phyloP scores from a whole-genome alignment of 37 sponge, comb jelly and placozoan species.

The Hormiphora californensis region DNA sequence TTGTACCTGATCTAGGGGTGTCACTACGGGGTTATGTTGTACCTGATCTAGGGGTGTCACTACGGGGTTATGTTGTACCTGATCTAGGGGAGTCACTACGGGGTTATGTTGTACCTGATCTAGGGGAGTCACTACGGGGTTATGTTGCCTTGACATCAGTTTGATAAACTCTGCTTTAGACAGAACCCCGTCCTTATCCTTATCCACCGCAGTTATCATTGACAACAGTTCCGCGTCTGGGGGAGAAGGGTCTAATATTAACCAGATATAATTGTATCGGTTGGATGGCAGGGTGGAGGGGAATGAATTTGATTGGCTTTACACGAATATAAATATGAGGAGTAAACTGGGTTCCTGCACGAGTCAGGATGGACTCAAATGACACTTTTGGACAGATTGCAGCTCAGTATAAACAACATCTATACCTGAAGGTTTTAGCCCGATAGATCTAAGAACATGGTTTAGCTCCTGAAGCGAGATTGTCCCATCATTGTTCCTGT shows the following conservation, averaged over 20 bases:
- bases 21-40: too few species aligned
- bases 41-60: too few species aligned
- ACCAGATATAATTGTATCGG: too few species aligned
- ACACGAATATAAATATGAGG: too few species aligned
- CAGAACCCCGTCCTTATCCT: constrained; percentile 1
- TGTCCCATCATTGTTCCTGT: background rate
- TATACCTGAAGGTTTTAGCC: constrained; percentile 42
- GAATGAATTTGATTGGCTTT: too few species aligned
- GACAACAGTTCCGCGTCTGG: background rate
- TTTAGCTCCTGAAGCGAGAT: constrained; percentile 9
- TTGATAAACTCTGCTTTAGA: background rate
- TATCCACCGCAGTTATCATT: background rate
- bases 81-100: too few species aligned
- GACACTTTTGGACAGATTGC: background rate
- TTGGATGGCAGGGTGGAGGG: too few species aligned
- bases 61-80: too few species aligned
- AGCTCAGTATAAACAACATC: background rate
- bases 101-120: too few species aligned
- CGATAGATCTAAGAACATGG: background rate
- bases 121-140: background rate
- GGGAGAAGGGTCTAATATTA: background rate
- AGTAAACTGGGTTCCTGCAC: too few species aligned
- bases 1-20: too few species aligned
- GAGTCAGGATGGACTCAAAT: too few species aligned
- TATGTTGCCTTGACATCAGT: constrained; percentile 27